Percentiles rank a stretch among this genome's conserved stretches.
These are phyloP conservation scores for Myotis vivesi DNA, from an alignment of 2,797 vertebrate species.

Conservation along the genomic window DNA sequence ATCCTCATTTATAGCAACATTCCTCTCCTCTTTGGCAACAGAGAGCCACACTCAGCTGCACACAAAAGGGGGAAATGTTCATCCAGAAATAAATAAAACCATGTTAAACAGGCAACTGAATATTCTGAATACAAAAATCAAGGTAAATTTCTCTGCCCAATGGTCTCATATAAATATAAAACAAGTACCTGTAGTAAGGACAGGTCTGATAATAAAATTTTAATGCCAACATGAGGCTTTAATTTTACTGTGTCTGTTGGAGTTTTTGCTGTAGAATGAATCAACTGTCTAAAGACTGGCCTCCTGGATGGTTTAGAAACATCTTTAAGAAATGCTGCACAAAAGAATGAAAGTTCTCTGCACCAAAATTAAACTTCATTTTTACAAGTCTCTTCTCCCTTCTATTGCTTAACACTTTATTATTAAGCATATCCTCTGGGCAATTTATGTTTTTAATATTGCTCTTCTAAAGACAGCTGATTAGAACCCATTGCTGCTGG, in stretches of 20 bases:
- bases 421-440: slow-evolving; percentile 55
- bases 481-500: slow-evolving; percentile 1
- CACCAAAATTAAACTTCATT: slow-evolving; percentile 56
- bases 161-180: slow-evolving; percentile 17
- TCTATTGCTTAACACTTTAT: neutral
- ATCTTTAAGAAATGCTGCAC: neutral
- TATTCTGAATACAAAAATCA: slow-evolving; percentile 57
- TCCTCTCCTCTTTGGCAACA: slow-evolving; percentile 22
- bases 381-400: slow-evolving; percentile 42
- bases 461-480: slow-evolving; percentile 38
- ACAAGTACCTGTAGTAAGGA: slow-evolving; percentile 25
- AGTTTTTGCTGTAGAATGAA: slow-evolving; percentile 36
- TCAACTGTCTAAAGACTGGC: slow-evolving; percentile 14
- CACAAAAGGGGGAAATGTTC: slow-evolving; percentile 25
- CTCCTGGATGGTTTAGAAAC: neutral
- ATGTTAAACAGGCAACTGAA: slow-evolving; percentile 53
- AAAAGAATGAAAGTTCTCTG: slow-evolving; percentile 35
- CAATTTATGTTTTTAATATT: slow-evolving; percentile 64
- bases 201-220: slow-evolving; percentile 25
- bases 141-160: slow-evolving; percentile 34
- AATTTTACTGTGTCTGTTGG: slow-evolving; percentile 32
- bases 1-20: neutral
- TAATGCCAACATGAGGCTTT: slow-evolving; percentile 41
- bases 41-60: slow-evolving; percentile 16
- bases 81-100: slow-evolving; percentile 56